Conservation (phyloP, 1,140 invertebrate species). For the Diplogasteroides magnus region DNA sequence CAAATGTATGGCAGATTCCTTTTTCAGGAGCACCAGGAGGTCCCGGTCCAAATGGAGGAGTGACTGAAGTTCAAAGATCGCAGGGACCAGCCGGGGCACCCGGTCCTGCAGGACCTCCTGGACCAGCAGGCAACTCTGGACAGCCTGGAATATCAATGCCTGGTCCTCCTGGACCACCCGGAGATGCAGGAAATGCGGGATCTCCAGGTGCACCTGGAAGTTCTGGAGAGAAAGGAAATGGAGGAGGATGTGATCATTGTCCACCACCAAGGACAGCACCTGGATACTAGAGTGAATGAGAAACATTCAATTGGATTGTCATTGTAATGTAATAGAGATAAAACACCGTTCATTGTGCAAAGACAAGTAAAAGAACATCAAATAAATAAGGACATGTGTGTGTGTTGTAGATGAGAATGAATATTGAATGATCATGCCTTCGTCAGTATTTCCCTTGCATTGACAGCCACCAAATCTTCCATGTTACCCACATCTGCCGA, state of each 20-base stretch:
- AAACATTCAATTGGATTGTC: constrained; percentile 6
- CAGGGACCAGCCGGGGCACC: constrained; percentile 29
- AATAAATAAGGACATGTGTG: neutral
- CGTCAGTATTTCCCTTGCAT: constrained; percentile 41
- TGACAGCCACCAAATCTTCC: constrained; percentile 34
- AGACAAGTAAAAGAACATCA: constrained; percentile 1
- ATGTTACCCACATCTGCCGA: constrained; percentile 30
- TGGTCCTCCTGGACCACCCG: constrained; percentile 23
- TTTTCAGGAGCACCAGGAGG: constrained; percentile 17
- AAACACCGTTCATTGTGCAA: neutral
- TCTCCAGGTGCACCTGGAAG: constrained; percentile 14
- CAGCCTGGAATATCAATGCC: constrained; percentile 27
- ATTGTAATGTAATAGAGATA: constrained; percentile 14
- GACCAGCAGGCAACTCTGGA: constrained; percentile 10
- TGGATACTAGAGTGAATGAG: constrained; percentile 22
- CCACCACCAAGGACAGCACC: constrained; percentile 31
- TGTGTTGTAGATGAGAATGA: constrained; percentile 8
- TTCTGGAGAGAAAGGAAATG: constrained; percentile 22
- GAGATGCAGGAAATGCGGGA: constrained; percentile 26
- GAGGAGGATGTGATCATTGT: constrained; percentile 32
- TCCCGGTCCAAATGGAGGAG: no score
- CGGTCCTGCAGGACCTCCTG: constrained; percentile 22
- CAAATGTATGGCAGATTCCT: neutral
- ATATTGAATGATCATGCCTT: constrained; percentile 25
- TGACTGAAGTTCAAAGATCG: no score